Evolutionary conservation across 2,113 vertebrate genomes (phyloP), one percentile per base, ranked within the genome.

Genomic region (Camelus bactrianus): DNA sequence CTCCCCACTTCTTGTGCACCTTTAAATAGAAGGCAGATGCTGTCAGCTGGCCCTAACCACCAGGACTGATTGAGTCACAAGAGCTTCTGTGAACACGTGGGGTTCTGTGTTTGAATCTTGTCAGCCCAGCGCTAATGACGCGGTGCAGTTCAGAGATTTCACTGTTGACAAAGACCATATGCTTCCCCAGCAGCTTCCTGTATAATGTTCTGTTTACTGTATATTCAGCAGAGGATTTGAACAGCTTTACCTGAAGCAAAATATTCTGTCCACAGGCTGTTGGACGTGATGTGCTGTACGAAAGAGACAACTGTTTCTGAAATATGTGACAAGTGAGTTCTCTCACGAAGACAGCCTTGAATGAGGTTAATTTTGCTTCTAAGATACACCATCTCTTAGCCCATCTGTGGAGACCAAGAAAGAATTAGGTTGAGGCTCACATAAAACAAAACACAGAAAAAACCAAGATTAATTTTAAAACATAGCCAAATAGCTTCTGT

Each of bases 201-300:
- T 96, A 64, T 81, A 92, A 75, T 54, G 20, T 80, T 89, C 81
- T 93, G 28, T 86, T 97, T 95, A 52, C 6, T 35, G 0, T 94
- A 83, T 86, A 83, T 96, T 97, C 96, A 97, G 69, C 73, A 86
- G 60, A 95, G 87, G 93, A 96, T 75, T 84, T 91, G 94, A 96
- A 22, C 26, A 94, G 30, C 94, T 96, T 97, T 95, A 95, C 96
- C 92, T 96, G 83, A 91, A 97, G 35, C 58, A 95, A 97, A 98
- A 97, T 56, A 96, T 62, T 91, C 76, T 88, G 8, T 91, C 46
- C 24, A 12, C 64, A 94, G 54, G 58, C 81, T 95, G 20, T 2
- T 92, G 6, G 92, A 52, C 0, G 0, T 76, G 91, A 96, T 70
- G 50, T 85, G 80, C 84, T 95, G 14, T 87, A 67, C 50, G 30